Evolutionary conservation across 1,140 invertebrate species (phyloP).

Genomic region (Drosophila fuyamai): DNA sequence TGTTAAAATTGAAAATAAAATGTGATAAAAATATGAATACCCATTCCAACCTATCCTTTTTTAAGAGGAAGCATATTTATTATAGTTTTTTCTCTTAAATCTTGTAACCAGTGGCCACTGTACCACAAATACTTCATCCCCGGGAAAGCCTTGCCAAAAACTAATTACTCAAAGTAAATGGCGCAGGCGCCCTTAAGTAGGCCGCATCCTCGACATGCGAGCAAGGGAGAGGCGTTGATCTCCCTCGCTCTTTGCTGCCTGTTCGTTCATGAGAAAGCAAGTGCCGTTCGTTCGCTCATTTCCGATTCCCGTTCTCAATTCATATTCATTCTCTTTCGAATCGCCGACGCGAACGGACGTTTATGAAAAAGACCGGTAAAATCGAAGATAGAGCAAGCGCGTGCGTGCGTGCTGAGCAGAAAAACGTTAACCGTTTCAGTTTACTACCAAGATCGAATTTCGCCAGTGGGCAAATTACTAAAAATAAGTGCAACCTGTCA

Average conservation of each 20-base stretch:
- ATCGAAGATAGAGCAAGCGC: slow-evolving; percentile 30
- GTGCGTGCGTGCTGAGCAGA: slow-evolving; percentile 52
- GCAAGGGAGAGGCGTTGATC: slow-evolving; percentile 7
- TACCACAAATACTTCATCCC: slow-evolving; percentile 7
- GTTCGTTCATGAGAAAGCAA: slow-evolving; percentile 13
- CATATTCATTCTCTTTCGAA: slow-evolving; percentile 54
- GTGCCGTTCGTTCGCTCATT: slow-evolving; percentile 13
- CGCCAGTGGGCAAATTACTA: slow-evolving; percentile 16
- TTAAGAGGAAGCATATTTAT: no score
- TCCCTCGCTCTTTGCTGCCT: not conserved
- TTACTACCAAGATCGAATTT: slow-evolving; percentile 33
- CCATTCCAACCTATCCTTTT: no score
- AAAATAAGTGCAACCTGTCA: slow-evolving; percentile 40
- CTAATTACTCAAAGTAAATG: slow-evolving; percentile 47
- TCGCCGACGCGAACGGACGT: slow-evolving; percentile 50
- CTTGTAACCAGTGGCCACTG: slow-evolving; percentile 1
- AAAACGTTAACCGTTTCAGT: slow-evolving; percentile 25
- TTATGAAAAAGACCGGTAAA: not conserved
- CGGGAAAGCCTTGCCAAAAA: slow-evolving; percentile 42
- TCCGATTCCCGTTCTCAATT: slow-evolving; percentile 10
- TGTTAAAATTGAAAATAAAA: no score
- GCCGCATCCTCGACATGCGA: slow-evolving; percentile 15
- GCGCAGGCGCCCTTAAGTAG: slow-evolving; percentile 57
- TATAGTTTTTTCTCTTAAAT: no score
- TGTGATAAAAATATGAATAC: no score